Percentiles rank a stretch among this genome's conserved stretches.
These are phyloP conservation scores for Triplophysa bombifrons DNA, from an alignment of 2,797 vertebrate genomes.

Conservation along the genomic window DNA sequence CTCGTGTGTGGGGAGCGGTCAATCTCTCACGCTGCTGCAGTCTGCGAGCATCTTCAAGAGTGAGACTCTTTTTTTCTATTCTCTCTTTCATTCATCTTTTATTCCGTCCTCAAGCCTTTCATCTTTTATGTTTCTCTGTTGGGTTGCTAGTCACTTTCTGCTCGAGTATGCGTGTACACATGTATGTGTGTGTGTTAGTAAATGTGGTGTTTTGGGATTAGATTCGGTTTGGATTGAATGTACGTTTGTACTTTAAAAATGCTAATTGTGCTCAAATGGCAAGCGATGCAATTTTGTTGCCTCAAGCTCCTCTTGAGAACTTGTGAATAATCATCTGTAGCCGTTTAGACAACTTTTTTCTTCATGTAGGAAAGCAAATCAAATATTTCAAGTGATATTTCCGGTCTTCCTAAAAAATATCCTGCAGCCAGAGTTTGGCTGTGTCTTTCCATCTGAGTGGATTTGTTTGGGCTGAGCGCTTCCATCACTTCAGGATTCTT, in stretches of 20 bases:
- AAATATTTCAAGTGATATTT: background rate
- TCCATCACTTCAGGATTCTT: constrained; percentile 30
- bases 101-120: background rate
- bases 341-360: background rate
- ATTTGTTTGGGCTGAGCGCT: constrained; percentile 40
- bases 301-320: background rate
- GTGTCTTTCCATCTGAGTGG: constrained; percentile 22
- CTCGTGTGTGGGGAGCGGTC: constrained; percentile 57
- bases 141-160: background rate
- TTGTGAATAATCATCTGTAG: background rate
- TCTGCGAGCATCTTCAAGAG: constrained; percentile 55
- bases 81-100: constrained; percentile 37
- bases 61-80: constrained; percentile 40
- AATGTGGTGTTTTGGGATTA: background rate
- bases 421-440: constrained; percentile 2
- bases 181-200: background rate
- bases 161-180: constrained; percentile 1
- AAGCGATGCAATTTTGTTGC: background rate
- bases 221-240: background rate
- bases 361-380: background rate
- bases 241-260: background rate
- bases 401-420: background rate
- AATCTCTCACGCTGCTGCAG: constrained; percentile 56
- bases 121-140: background rate
- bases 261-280: background rate